A percentile compares a stretch with the other conserved stretches of the same genome.
Conservation (phyloP, 2,888 invertebrate species). For the Pyrrhia umbra region DNA sequence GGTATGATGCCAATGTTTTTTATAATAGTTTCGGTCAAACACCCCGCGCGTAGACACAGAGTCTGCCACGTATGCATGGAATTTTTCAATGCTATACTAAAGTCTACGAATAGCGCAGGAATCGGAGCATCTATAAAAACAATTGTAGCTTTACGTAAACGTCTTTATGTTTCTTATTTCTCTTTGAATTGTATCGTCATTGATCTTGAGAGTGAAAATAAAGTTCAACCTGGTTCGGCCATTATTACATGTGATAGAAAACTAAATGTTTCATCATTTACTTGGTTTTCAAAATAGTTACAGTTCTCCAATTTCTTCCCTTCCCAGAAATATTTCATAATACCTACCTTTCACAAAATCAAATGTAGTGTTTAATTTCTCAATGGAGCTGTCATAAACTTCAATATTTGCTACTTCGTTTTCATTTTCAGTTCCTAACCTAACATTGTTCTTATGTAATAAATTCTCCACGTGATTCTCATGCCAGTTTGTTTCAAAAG, state of each 20-base stretch:
- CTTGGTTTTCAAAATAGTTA: neutral
- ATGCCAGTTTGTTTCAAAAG: constrained; percentile 24
- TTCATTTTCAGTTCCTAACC: neutral
- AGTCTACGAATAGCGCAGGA: constrained; percentile 36
- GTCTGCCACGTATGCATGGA: constrained; percentile 56
- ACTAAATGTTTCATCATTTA: neutral
- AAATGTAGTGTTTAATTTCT: neutral
- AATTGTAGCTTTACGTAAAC: constrained; percentile 35
- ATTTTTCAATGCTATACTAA: constrained; percentile 37
- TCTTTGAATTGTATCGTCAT: constrained; percentile 8
- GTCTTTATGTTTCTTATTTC: neutral
- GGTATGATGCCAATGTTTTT: constrained; percentile 66
- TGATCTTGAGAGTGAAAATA: constrained; percentile 10
- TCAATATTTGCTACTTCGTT: neutral
- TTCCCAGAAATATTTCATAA: no score
- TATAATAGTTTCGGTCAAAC: constrained; percentile 66
- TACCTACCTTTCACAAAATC: no score
- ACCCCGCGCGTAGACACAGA: constrained; percentile 63
- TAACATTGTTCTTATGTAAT: constrained; percentile 22
- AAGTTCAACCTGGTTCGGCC: neutral
- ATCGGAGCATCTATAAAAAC: constrained; percentile 47
- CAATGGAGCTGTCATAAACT: no score
- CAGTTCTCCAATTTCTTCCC: neutral
- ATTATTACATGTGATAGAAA: neutral
- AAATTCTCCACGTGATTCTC: constrained; percentile 19